A percentile compares a stretch with the other conserved stretches of the same genome.
These are phyloP conservation scores for Lepus europaeus DNA, from an alignment of 2,113 vertebrate species.

Conservation along the genomic window DNA sequence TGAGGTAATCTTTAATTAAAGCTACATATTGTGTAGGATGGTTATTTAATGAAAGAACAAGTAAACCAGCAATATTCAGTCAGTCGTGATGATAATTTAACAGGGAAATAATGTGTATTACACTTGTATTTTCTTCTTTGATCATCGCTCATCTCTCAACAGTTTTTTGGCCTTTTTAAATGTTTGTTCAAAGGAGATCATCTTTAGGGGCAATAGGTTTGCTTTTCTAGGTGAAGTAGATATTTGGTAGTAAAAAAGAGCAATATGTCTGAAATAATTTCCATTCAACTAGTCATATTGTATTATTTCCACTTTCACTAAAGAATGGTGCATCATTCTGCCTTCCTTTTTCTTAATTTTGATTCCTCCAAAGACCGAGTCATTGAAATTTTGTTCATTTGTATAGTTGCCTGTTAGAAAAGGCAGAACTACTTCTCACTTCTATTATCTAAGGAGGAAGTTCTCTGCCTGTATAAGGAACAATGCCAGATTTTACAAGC, in stretches of 20 bases:
- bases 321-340: not conserved
- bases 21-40: not conserved
- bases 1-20: slow-evolving; percentile 16
- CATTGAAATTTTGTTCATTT: slow-evolving; percentile 52
- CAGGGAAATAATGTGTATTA: not conserved
- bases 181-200: slow-evolving; percentile 13
- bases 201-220: not conserved
- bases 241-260: not conserved
- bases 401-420: not conserved
- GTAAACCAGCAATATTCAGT: not conserved
- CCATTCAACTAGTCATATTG: not conserved
- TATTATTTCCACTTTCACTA: not conserved
- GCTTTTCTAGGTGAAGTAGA: not conserved
- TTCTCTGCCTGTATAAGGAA: not conserved
- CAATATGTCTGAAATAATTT: slow-evolving; percentile 48
- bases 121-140: slow-evolving; percentile 1
- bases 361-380: slow-evolving; percentile 51
- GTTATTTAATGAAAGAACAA: slow-evolving; percentile 1
- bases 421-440: not conserved
- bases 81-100: slow-evolving; percentile 3
- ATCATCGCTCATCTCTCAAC: not conserved
- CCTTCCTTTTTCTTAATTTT: not conserved
- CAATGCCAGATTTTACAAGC: not conserved
- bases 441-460: not conserved
- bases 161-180: not conserved